Evolutionary conservation across 2,797 vertebrate species (phyloP).

Genomic region (Lophura swinhoii): DNA sequence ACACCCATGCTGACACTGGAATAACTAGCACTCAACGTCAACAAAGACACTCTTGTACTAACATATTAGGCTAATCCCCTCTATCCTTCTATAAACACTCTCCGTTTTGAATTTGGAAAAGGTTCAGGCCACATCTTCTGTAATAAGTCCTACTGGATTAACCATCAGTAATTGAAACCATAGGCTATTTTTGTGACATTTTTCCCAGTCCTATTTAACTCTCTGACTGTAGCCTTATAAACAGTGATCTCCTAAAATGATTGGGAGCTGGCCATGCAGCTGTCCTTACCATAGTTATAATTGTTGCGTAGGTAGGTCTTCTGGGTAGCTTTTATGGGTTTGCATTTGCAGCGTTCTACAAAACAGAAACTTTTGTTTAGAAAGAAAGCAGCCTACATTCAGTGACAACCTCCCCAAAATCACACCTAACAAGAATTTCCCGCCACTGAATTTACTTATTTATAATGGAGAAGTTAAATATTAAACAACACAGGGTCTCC

Average conservation of each 20-base stretch:
- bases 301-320: conserved; percentile 93
- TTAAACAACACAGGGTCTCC: not conserved
- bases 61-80: not conserved
- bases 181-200: not conserved
- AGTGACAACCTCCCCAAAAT: not conserved
- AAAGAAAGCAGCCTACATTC: not conserved
- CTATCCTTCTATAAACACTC: not conserved
- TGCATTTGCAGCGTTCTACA: conserved; percentile 92
- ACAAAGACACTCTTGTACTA: not conserved
- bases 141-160: not conserved
- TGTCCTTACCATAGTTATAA: conserved; percentile 94
- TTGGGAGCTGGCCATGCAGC: not conserved
- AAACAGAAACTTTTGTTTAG: conserved; percentile 54
- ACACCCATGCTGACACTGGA: not conserved
- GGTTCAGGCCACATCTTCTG: not conserved
- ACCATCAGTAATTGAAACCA: not conserved
- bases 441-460: not conserved
- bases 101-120: not conserved
- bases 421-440: not conserved
- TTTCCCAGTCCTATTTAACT: not conserved
- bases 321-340: conserved; percentile 83
- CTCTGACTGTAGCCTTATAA: not conserved
- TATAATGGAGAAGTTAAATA: not conserved
- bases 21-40: not conserved
- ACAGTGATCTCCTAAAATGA: not conserved